Conservation (phyloP, 2,888 invertebrate genomes). For the Platynereis dumerilii region DNA sequence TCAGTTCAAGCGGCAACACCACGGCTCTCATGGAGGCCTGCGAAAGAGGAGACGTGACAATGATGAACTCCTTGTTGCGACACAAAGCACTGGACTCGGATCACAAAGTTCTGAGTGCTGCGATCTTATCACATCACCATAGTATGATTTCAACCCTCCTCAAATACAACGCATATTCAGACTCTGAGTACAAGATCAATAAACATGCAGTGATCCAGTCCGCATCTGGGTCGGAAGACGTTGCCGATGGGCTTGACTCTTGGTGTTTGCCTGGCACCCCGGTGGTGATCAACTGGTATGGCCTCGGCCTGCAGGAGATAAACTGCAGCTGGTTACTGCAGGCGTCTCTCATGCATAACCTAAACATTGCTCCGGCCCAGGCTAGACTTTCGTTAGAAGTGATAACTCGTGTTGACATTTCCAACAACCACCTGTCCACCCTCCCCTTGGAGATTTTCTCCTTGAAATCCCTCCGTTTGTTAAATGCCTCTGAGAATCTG, state of each 20-base stretch:
- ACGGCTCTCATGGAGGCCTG: conserved; percentile 73
- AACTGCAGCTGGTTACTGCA: conserved; percentile 80
- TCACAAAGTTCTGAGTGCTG: conserved; percentile 80
- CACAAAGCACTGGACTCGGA: conserved; percentile 86
- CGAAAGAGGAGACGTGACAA: conserved; percentile 72
- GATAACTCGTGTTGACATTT: conserved; percentile 90
- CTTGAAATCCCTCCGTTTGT: conserved; percentile 76
- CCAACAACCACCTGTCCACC: conserved; percentile 81
- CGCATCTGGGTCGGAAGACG: conserved; percentile 46
- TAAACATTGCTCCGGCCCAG: conserved; percentile 75
- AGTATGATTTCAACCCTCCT: conserved; percentile 74
- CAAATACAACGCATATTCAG: conserved; percentile 80
- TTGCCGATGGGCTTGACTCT: conserved; percentile 5
- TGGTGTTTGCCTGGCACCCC: conserved; percentile 17
- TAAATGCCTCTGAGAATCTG: conserved; percentile 83
- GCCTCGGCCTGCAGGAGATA: conserved; percentile 72
- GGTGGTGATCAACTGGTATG: conserved; percentile 87
- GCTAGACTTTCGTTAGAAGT: conserved; percentile 79
- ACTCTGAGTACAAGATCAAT: conserved; percentile 91
- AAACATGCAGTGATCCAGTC: conserved; percentile 79
- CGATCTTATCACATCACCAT: conserved; percentile 77
- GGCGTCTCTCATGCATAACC: conserved; percentile 85
- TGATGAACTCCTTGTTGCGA: conserved; percentile 79
- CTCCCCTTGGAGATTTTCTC: conserved; percentile 85
- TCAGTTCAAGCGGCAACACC: conserved; percentile 57